These are phyloP conservation scores for Coremacera marginata DNA, from an alignment of 2,888 invertebrate species.

Conservation along the genomic window DNA sequence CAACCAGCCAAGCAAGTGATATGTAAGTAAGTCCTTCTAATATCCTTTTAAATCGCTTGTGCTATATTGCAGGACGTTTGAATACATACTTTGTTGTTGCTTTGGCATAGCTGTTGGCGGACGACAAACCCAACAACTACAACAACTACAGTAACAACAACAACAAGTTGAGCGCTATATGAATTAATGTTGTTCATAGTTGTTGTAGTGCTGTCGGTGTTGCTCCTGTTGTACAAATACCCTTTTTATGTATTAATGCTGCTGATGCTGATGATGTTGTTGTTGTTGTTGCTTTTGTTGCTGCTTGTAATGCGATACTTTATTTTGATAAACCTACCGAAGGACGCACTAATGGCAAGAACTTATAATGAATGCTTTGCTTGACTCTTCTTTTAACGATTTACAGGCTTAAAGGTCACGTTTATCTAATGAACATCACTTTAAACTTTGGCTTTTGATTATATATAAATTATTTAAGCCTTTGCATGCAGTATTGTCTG, in stretches of 20 bases:
- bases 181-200: not conserved
- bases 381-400: not conserved
- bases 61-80: conserved; percentile 3
- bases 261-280: not conserved
- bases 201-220: not conserved
- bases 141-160: not conserved
- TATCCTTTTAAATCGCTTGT: conserved; percentile 28
- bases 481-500: no score
- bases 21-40: conserved; percentile 34
- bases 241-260: not conserved
- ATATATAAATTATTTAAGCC: no score
- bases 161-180: not conserved
- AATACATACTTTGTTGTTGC: not conserved
- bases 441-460: no score
- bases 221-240: not conserved
- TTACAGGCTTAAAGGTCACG: no score
- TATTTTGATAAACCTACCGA: conserved; percentile 1
- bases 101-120: not conserved
- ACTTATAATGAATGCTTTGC: not conserved
- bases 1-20: not conserved
- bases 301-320: conserved; percentile 1
- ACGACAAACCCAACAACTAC: not conserved
- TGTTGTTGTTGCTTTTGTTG: not conserved
- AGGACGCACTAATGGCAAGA: not conserved
- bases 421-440: no score